Evolutionary conservation across 2,888 invertebrate species (phyloP).

Genomic region (Acanthosoma haemorrhoidale): DNA sequence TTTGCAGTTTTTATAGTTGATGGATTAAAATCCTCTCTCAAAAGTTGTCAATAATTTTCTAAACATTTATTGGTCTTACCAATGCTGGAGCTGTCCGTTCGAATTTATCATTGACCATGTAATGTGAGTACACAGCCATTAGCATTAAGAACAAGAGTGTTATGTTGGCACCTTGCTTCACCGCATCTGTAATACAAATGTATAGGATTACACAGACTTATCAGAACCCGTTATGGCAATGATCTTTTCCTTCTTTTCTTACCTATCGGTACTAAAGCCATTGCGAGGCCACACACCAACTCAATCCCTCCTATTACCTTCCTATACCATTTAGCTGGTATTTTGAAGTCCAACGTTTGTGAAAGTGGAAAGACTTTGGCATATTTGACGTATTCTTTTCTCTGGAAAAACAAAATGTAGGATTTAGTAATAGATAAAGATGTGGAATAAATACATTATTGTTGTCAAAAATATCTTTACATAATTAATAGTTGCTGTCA

Average conservation of each 20-base stretch:
- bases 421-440: too few relatives aligned
- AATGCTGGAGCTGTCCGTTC: conserved; percentile 84
- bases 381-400: conserved; percentile 91
- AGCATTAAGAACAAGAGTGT: conserved; percentile 77
- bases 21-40: too few relatives aligned
- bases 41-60: neutral
- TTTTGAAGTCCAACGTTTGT: conserved; percentile 73
- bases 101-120: conserved; percentile 87
- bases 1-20: too few relatives aligned
- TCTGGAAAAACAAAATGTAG: too few relatives aligned
- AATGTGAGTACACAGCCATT: conserved; percentile 86
- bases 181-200: conserved; percentile 63
- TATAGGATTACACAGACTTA: too few relatives aligned
- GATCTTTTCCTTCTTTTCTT: too few relatives aligned
- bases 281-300: conserved; percentile 73
- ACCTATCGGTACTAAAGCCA: conserved; percentile 81
- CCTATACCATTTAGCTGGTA: conserved; percentile 89
- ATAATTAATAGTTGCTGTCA: too few relatives aligned
- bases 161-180: conserved; percentile 85
- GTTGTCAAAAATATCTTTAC: neutral
- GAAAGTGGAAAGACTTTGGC: conserved; percentile 89
- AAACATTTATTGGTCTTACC: conserved; percentile 49
- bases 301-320: conserved; percentile 77
- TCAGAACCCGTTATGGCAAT: too few relatives aligned
- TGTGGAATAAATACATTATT: too few relatives aligned